Evolutionary conservation across 1,140 invertebrate genomes (phyloP), one percentile per base, ranked within the genome.

Genomic region (Drosophila jambulina): DNA sequence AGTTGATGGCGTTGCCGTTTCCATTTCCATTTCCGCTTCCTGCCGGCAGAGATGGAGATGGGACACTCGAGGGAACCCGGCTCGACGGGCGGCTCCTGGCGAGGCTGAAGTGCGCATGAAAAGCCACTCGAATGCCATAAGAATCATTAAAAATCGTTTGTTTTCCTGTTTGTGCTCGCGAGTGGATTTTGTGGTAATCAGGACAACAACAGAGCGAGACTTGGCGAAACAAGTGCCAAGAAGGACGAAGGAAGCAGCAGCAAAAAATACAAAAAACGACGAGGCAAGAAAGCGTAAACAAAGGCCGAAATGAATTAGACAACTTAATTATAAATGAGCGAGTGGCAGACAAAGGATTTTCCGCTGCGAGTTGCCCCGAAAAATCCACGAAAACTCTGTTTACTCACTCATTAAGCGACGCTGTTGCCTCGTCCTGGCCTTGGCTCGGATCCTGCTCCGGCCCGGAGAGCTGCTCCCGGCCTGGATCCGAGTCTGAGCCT

Each of bases 241-340:
- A 46, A 59, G 58, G 63, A 51, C 53, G 48, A 32, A 25, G 25
- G 12, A 38, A 48, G 46, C 1, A n/a, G 8, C 9, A 36, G 21
- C 27, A 38, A 7, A 23, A 36, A 64, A 68, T 15, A 45, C 19
- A 64, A 51, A 49, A 49, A 49, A 49, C 46, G 10, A 56, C 59
- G 49, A 67, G 67, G 59, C 29, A 65, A 72, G 49, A 71, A 58
- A 75, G 70, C 68, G 80, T 71, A 67, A 87, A 80, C 64, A 87
- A 78, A 80, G 82, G 84, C 68, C 75, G 57, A 91, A 91, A 91
- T 77, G 86, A 91, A 91, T 91, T 91, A 91, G 84, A 91, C 88
- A 91, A 91, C 88, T 91, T 85, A 91, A 91, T 91, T 91, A 91
- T 91, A 88, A 91, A 91, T 91, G 88, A 91, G 74, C 78, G 88